Base-by-base conservation (phyloP, 2,888 invertebrate genomes). In the Drosophila setosimentum region DNA sequence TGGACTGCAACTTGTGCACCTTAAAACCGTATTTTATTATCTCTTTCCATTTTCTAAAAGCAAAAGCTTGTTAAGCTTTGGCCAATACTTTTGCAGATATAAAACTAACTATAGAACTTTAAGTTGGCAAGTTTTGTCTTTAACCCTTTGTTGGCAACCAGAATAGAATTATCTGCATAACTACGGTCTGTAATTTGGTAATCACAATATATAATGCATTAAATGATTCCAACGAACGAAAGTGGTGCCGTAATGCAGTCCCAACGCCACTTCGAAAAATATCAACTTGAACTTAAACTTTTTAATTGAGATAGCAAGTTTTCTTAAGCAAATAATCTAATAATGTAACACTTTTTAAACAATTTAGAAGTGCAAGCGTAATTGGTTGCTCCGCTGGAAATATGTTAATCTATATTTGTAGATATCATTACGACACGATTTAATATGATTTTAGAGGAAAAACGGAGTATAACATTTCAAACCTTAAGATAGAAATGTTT, bases 1-100 rank as follows among this genome's bases (percentile, higher is more conserved):
- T 27, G 18, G 27, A 51, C 50, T 42, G n/a, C 33, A 40, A 45
- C 13, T 71, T 33, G 24, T 40, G 6, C n/a, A 40, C n/a, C 27
- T 37, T n/a, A n/a, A 13, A 55, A 18, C 18, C 16, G 24, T 16
- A 16, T 24, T 10, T 27, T 24, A 53, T 24, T 27, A n/a, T 11
- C 2, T 8, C 13, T 29, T n/a, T 3, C n/a, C 8, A 29, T n/a
- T 16, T 42, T 16, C 16, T 30, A 10, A 27, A 37, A 10, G 10
- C 3, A 40, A 21, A 21, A 30, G 30, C 3, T 30, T 42, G 5
- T 21, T 2, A 21, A 16, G 16, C 7, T 21, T 29, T 29, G 8
- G 11, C 13, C n/a, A n/a, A 35, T 29, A 37, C 27, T 55, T 55
- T 29, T 29, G n/a, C 5, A 18, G n/a, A 30, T 30, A 6, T 30